phyloP scores from a whole-genome alignment of 2,113 vertebrate species.

The Macroglossus sobrinus region DNA sequence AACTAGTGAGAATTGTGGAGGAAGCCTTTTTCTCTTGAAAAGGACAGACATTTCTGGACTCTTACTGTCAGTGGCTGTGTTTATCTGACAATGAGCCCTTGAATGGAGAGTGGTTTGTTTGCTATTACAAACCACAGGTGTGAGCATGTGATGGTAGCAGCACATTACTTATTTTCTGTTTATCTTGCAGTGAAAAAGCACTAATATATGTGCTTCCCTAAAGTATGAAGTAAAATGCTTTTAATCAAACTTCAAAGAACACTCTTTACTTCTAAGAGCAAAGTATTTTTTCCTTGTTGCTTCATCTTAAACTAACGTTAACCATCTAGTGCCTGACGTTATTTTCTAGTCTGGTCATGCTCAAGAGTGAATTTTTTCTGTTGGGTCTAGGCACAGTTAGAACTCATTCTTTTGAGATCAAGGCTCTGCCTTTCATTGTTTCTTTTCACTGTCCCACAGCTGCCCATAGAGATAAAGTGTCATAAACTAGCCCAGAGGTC shows the following conservation, averaged over 20 bases:
- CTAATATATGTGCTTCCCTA: neutral
- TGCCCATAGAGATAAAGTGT: neutral
- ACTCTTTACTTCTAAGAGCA: neutral
- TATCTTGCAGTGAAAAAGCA: neutral
- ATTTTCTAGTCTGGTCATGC: neutral
- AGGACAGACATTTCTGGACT: neutral
- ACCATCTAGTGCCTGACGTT: accelerated
- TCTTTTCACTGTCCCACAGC: neutral
- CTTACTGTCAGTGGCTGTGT: neutral
- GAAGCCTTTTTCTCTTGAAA: neutral
- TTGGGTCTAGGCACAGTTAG: neutral
- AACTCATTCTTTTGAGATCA: neutral
- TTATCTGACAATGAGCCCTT: neutral
- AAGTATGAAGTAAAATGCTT: neutral
- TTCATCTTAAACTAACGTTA: accelerated
- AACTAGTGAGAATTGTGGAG: neutral
- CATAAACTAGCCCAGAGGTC: neutral
- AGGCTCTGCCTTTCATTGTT: neutral
- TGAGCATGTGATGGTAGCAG: neutral
- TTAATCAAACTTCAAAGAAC: neutral
- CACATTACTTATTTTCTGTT: neutral
- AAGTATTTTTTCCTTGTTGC: neutral
- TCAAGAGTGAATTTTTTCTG: neutral
- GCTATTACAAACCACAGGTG: neutral
- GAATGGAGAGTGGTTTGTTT: neutral